phyloP scores from a whole-genome alignment of 2,888 invertebrate genomes.

The Dicranocentrus wangi region DNA sequence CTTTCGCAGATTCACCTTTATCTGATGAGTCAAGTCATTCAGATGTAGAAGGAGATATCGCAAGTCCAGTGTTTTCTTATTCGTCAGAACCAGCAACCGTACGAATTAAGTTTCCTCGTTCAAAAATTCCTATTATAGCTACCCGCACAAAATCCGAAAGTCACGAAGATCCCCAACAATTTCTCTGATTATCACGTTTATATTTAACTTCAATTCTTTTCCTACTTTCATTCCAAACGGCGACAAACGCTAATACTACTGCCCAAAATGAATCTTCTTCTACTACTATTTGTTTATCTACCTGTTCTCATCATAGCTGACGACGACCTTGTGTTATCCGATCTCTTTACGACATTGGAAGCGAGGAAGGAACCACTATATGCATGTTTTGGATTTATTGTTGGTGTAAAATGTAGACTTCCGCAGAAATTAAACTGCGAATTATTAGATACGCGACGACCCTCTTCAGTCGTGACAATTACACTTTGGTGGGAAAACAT shows the following conservation, averaged over 20 bases:
- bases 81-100: no score
- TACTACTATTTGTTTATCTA: neutral
- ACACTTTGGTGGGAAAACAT: conserved; percentile 30
- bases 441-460: conserved; percentile 2
- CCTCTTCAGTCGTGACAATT: conserved; percentile 7
- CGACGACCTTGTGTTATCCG: neutral
- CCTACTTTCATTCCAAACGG: neutral
- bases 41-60: neutral
- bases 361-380: conserved; percentile 5
- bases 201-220: neutral
- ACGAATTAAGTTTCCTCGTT: no score
- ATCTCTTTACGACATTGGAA: conserved; percentile 24
- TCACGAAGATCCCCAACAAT: neutral
- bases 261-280: neutral
- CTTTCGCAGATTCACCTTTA: neutral
- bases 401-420: conserved; percentile 21
- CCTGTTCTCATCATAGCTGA: neutral
- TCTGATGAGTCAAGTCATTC: neutral
- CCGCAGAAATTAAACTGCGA: conserved; percentile 1
- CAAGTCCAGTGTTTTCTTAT: neutral
- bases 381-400: neutral
- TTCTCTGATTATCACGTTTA: neutral
- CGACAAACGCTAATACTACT: no score
- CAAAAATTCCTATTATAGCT: no score
- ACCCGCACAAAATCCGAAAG: neutral